Percentiles rank a stretch among this genome's conserved stretches.
Evolutionary conservation across 2,113 vertebrate species (phyloP).

Genomic region (Syngnathus floridae): DNA sequence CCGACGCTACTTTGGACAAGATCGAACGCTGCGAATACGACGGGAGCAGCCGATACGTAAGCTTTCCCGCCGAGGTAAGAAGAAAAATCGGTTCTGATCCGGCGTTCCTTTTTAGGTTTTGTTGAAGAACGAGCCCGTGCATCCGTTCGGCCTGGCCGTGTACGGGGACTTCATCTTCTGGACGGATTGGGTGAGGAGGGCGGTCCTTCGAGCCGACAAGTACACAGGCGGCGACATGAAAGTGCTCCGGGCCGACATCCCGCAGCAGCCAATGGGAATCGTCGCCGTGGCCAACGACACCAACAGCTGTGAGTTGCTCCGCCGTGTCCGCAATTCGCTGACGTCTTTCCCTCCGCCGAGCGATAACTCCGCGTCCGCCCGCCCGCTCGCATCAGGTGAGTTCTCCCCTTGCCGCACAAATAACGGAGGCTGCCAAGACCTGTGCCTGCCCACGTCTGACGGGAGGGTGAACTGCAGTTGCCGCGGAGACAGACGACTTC

Average conservation of each 20-base stretch:
- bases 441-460: conserved; percentile 86
- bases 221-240: conserved; percentile 91
- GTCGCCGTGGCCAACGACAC: conserved; percentile 96
- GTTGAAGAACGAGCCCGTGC: conserved; percentile 90
- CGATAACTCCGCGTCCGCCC: neutral
- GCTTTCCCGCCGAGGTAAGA: conserved; percentile 1
- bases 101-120: conserved; percentile 76
- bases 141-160: conserved; percentile 92
- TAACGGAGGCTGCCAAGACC: conserved; percentile 91
- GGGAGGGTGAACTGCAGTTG: conserved; percentile 93
- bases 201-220: conserved; percentile 92
- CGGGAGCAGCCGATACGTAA: conserved; percentile 84
- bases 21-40: conserved; percentile 97
- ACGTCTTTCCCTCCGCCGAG: too few relatives aligned
- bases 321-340: neutral
- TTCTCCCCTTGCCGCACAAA: conserved; percentile 85
- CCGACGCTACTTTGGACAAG: conserved; percentile 94
- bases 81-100: neutral
- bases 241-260: conserved; percentile 90
- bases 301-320: conserved; percentile 98
- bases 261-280: conserved; percentile 98
- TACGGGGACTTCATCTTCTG: conserved; percentile 97
- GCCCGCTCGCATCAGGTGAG: conserved; percentile 71
- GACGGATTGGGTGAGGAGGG: conserved; percentile 96
- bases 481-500: conserved; percentile 82